Percentiles rank a stretch among this genome's conserved stretches.
Evolutionary conservation across 1,140 invertebrate species (phyloP).

Genomic region (Drosophila mojavensis): DNA sequence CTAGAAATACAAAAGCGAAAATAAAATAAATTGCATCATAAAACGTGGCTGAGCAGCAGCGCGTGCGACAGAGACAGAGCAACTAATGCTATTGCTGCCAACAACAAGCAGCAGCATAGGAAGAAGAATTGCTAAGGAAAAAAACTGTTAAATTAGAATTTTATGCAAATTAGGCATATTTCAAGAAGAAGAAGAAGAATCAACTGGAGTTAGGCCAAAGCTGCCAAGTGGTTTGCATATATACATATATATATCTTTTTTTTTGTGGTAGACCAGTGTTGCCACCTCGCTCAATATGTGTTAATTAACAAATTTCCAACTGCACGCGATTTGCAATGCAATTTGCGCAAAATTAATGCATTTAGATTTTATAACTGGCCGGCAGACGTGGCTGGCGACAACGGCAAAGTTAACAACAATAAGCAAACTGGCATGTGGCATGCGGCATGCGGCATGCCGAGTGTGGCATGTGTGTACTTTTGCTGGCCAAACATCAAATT

Average conservation of each 20-base stretch:
- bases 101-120: slow-evolving; percentile 27
- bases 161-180: slow-evolving; percentile 77
- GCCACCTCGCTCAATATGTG: neutral
- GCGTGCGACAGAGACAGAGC: slow-evolving; percentile 14
- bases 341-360: slow-evolving; percentile 27
- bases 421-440: neutral
- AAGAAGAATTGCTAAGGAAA: slow-evolving; percentile 15
- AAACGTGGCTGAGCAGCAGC: slow-evolving; percentile 36
- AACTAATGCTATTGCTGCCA: slow-evolving; percentile 43
- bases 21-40: slow-evolving; percentile 82
- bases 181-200: slow-evolving; percentile 56
- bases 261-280: neutral
- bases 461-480: slow-evolving; percentile 1
- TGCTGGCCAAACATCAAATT: slow-evolving; percentile 40
- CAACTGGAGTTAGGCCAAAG: slow-evolving; percentile 38
- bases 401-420: slow-evolving; percentile 15
- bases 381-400: neutral
- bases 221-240: slow-evolving; percentile 10
- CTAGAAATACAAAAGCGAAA: slow-evolving; percentile 68
- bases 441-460: neutral
- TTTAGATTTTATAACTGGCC: slow-evolving; percentile 24
- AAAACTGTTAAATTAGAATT: slow-evolving; percentile 76
- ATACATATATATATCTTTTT: too few species aligned
- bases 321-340: neutral
- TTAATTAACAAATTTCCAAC: slow-evolving; percentile 40